Base-by-base conservation (phyloP, 2,797 vertebrate species). In the Sparus aurata region DNA sequence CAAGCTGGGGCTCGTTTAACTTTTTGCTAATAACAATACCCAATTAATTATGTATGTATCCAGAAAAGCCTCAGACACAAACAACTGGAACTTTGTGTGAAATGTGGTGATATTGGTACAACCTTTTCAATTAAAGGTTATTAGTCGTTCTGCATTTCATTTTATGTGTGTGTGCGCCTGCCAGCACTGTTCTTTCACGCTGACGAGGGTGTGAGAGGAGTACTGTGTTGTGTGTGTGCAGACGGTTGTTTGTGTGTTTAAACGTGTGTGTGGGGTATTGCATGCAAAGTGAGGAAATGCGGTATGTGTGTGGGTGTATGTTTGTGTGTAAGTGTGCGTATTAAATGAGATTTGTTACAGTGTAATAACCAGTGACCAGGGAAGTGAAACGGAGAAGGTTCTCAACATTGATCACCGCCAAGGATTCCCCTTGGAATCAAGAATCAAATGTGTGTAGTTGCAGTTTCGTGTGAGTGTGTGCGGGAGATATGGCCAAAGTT, bases 321-420 rank as follows among this genome's bases (percentile, higher is more conserved):
- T 68, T 4, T 67, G 60, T 54, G 47, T 66, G 43, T 22, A n/a
- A 50, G 12, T 62, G 71, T 62, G 50, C 30, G 41, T 69, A 62
- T 58, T 68, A 75, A 82, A 77, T 66, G n/a, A 58, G 60, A 88
- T 80, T 77, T 54, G 72, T 74, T 65, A 74, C 54, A 75, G 69
- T 62, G 75, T 77, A 83, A 84, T 64, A 85, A 77, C 7, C 43
- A 66, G 69, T 72, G 77, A 74, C 65, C 85, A 77, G 67, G 69
- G 12, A 43, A 83, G 75, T 65, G 77, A 77, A 81, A 79, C 65
- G 16, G 18, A 78, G 52, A 58, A 68, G 55, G 50, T 46, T 64
- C 84, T 64, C 55, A 50, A 54, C 69, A 85, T 83, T 77, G 80
- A 83, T 83, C 70, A 77, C 63, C 4, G 30, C 73, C 59, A 53